These are phyloP conservation scores for Tragelaphus eurycerus DNA, from an alignment of 2,797 vertebrate species.

Conservation along the genomic window DNA sequence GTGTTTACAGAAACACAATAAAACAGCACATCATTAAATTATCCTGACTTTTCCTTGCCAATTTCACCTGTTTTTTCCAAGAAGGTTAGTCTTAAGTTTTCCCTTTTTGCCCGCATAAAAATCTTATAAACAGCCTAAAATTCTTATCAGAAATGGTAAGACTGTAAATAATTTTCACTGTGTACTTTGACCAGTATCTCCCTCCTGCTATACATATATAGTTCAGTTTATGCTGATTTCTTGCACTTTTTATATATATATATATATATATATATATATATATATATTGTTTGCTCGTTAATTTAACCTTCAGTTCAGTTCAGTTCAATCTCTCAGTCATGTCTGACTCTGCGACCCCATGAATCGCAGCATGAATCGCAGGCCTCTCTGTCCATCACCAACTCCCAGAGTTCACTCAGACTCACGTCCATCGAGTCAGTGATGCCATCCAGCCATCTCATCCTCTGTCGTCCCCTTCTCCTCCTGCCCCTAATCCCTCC, in stretches of 20 bases:
- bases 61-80: background rate
- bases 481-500: too few relatives aligned
- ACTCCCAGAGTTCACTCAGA: too few relatives aligned
- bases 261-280: too few relatives aligned
- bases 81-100: background rate
- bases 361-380: too few relatives aligned
- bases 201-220: background rate
- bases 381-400: too few relatives aligned
- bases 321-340: too few relatives aligned
- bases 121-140: background rate
- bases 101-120: background rate
- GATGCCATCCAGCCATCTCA: too few relatives aligned
- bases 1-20: background rate
- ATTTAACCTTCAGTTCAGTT: background rate
- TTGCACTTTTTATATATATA: background rate
- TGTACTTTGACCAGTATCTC: background rate
- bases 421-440: too few relatives aligned
- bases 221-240: background rate
- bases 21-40: background rate
- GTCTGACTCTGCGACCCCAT: too few relatives aligned
- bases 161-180: background rate
- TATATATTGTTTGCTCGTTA: background rate
- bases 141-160: background rate
- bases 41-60: background rate
- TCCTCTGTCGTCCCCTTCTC: too few relatives aligned